A percentile compares a stretch with the other conserved stretches of the same genome.
These are phyloP conservation scores for Diachrysia chrysitis DNA, from an alignment of 2,888 invertebrate species.

Conservation along the genomic window DNA sequence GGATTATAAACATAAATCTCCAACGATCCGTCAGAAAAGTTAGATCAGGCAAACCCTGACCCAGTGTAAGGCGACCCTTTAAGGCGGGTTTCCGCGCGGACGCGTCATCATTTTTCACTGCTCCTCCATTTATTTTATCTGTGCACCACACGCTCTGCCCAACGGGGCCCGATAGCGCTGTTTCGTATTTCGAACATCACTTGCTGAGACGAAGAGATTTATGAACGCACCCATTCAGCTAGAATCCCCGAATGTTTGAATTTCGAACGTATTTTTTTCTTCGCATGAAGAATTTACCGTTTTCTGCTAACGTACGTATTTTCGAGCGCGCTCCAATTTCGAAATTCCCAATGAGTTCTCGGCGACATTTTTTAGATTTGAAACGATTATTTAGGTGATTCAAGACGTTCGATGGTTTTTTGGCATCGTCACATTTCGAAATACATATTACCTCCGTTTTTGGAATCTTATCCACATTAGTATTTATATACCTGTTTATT, in stretches of 20 bases:
- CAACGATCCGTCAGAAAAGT: constrained; percentile 13
- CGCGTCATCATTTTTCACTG: constrained; percentile 88
- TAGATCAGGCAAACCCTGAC: constrained; percentile 72
- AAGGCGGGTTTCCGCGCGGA: constrained; percentile 82
- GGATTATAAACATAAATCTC: constrained; percentile 11
- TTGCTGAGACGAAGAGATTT: constrained; percentile 86
- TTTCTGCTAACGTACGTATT: constrained; percentile 63
- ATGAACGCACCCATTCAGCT: constrained; percentile 83
- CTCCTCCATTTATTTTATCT: constrained; percentile 89
- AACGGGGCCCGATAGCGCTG: constrained; percentile 77
- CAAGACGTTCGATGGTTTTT: constrained; percentile 13
- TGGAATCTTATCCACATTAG: not conserved
- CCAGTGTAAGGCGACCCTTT: constrained; percentile 78
- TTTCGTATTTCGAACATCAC: constrained; percentile 85
- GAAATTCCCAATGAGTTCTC: constrained; percentile 54
- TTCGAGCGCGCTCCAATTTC: constrained; percentile 54
- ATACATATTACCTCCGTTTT: constrained; percentile 3
- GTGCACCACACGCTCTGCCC: constrained; percentile 85
- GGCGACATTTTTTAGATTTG: constrained; percentile 47
- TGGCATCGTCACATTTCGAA: constrained; percentile 1
- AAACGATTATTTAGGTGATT: constrained; percentile 39
- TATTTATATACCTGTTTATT: not conserved
- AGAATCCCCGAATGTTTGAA: constrained; percentile 81
- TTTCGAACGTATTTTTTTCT: constrained; percentile 73
- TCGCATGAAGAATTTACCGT: constrained; percentile 63